These are phyloP conservation scores for Lepisosteus osseus DNA, from an alignment of 2,113 vertebrate genomes.

Conservation along the genomic window DNA sequence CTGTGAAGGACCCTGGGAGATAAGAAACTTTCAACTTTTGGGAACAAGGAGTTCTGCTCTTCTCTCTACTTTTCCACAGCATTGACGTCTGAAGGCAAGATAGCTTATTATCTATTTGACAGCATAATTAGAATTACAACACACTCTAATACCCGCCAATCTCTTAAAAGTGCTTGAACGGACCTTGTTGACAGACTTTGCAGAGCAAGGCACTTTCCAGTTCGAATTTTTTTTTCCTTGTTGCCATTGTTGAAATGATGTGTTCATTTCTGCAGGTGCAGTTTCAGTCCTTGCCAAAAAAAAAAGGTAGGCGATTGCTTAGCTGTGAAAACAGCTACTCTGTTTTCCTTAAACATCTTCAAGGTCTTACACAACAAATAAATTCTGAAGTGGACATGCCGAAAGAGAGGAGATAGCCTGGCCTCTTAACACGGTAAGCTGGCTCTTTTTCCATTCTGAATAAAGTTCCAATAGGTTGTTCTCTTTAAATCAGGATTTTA, in stretches of 20 bases:
- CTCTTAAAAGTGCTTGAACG: constrained; percentile 28
- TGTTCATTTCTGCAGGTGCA: constrained; percentile 67
- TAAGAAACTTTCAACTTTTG: constrained; percentile 62
- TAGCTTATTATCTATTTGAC: constrained; percentile 48
- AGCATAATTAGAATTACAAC: constrained; percentile 13
- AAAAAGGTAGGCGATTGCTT: constrained; percentile 52
- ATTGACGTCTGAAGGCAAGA: constrained; percentile 60
- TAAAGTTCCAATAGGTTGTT: background rate
- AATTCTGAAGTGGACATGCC: constrained; percentile 61
- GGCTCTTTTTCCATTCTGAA: background rate
- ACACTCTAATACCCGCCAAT: constrained; percentile 33
- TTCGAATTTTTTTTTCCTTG: constrained; percentile 26
- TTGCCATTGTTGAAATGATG: constrained; percentile 35
- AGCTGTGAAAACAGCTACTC: constrained; percentile 71
- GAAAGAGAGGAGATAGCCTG: constrained; percentile 38
- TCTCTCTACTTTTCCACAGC: constrained; percentile 45
- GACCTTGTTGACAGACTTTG: background rate
- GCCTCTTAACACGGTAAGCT: constrained; percentile 62
- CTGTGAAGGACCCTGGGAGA: constrained; percentile 71
- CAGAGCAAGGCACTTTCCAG: constrained; percentile 9
- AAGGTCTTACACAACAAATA: constrained; percentile 82
- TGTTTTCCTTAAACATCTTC: constrained; percentile 77
- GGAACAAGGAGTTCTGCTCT: constrained; percentile 66
- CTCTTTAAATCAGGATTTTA: background rate
- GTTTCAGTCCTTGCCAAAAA: constrained; percentile 61